A percentile compares a stretch with the other conserved stretches of the same genome.
Conservation (phyloP, 2,113 vertebrate species). For the Paramormyrops kingsleyae region DNA sequence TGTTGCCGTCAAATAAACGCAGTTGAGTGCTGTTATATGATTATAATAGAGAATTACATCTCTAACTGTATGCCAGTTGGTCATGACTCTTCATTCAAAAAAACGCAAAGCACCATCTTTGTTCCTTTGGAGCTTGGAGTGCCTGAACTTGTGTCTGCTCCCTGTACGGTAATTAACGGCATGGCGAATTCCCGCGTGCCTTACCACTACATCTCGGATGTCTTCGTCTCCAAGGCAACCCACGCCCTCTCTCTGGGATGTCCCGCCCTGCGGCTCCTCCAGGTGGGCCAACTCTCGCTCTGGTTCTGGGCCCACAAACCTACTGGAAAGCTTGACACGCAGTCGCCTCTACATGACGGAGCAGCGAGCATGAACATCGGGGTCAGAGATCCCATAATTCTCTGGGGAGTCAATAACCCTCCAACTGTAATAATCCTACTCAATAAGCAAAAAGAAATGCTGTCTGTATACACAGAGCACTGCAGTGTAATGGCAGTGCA, state of each 20-base stretch:
- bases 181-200: not conserved
- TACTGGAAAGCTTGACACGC: conserved; percentile 38
- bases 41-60: not conserved
- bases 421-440: not conserved
- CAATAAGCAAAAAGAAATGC: not conserved
- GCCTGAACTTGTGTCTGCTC: not conserved
- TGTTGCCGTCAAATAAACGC: not conserved
- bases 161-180: not conserved
- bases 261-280: conserved; percentile 3
- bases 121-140: not conserved
- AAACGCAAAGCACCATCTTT: not conserved
- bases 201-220: not conserved
- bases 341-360: conserved; percentile 32
- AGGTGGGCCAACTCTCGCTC: not conserved
- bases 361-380: not conserved
- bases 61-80: not conserved
- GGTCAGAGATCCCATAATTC: not conserved
- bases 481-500: not conserved
- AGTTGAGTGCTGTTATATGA: not conserved
- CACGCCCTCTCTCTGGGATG: not conserved
- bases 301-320: conserved; percentile 21
- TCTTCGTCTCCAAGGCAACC: not conserved
- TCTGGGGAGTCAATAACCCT: not conserved
- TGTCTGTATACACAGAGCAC: not conserved
- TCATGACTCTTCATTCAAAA: not conserved